Evolutionary conservation across 2,888 invertebrate species (phyloP).

Genomic region (Malacosoma neustria): DNA sequence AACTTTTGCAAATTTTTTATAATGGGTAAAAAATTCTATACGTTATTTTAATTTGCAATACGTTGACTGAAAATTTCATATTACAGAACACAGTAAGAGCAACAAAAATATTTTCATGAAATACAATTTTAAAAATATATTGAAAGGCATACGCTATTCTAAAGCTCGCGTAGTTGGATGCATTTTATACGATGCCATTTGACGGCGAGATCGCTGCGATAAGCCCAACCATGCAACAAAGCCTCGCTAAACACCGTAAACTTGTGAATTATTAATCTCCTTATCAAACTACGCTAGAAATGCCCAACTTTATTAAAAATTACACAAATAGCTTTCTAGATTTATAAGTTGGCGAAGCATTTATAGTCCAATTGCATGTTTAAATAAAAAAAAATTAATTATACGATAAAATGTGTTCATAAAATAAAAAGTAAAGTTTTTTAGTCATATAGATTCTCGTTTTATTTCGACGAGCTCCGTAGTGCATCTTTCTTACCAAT

Average conservation of each 20-base stretch:
- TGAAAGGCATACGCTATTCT: constrained; percentile 6
- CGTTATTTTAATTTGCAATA: too few species aligned
- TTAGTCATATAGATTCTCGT: too few species aligned
- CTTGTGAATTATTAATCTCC: constrained; percentile 71
- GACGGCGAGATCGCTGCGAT: constrained; percentile 49
- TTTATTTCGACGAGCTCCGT: too few species aligned
- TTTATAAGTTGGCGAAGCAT: constrained; percentile 25
- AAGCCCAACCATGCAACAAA: constrained; percentile 57
- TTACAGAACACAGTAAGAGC: too few species aligned
- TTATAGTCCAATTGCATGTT: neutral
- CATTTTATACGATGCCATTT: constrained; percentile 50
- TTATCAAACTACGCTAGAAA: constrained; percentile 54
- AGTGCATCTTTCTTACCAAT: too few species aligned
- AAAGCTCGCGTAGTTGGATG: constrained; percentile 20
- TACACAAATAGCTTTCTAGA: constrained; percentile 58
- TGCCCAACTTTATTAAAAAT: constrained; percentile 60
- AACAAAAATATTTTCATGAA: too few species aligned
- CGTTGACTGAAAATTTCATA: too few species aligned
- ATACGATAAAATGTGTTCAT: too few species aligned
- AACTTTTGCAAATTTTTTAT: too few species aligned
- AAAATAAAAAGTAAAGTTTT: too few species aligned
- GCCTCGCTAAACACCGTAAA: constrained; percentile 66
- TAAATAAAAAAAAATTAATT: too few species aligned
- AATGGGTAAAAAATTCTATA: too few species aligned
- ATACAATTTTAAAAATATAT: neutral